A percentile compares a stretch with the other conserved stretches of the same genome.
These are phyloP conservation scores for Geococcyx californianus DNA, from an alignment of 2,113 vertebrate genomes.

Conservation along the genomic window DNA sequence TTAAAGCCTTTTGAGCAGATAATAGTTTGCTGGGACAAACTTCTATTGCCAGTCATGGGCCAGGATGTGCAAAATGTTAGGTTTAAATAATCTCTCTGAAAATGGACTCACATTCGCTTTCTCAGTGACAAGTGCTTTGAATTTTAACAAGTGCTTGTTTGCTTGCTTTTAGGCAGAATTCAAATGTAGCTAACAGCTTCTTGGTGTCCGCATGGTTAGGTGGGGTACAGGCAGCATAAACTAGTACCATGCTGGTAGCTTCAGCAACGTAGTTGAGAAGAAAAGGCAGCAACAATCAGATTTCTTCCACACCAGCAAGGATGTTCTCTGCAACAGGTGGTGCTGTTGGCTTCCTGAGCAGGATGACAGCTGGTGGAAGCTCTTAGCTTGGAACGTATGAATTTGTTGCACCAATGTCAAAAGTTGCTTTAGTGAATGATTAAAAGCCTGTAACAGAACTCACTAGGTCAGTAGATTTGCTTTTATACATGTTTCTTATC, in stretches of 20 bases:
- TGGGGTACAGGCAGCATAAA: background rate
- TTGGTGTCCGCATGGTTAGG: background rate
- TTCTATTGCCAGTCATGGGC: background rate
- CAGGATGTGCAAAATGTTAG: background rate
- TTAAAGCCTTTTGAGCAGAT: background rate
- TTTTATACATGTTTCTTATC: background rate
- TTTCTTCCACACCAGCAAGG: rapidly evolving
- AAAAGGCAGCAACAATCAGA: background rate
- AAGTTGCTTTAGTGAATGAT: background rate
- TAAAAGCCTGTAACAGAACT: background rate
- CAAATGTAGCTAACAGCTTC: background rate
- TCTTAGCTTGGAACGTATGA: background rate
- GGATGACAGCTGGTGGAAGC: background rate
- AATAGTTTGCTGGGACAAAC: background rate
- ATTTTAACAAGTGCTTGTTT: background rate
- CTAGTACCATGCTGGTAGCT: background rate
- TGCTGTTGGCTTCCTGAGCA: background rate
- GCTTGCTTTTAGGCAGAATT: background rate
- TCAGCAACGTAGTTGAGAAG: background rate
- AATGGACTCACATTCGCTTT: background rate
- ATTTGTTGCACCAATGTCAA: background rate
- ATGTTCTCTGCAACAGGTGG: rapidly evolving
- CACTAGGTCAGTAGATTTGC: background rate
- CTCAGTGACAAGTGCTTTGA: background rate
- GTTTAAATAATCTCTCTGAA: background rate